A percentile compares a stretch with the other conserved stretches of the same genome.
These are phyloP conservation scores for Karalla daura DNA, from an alignment of 2,797 vertebrate species.

Conservation along the genomic window DNA sequence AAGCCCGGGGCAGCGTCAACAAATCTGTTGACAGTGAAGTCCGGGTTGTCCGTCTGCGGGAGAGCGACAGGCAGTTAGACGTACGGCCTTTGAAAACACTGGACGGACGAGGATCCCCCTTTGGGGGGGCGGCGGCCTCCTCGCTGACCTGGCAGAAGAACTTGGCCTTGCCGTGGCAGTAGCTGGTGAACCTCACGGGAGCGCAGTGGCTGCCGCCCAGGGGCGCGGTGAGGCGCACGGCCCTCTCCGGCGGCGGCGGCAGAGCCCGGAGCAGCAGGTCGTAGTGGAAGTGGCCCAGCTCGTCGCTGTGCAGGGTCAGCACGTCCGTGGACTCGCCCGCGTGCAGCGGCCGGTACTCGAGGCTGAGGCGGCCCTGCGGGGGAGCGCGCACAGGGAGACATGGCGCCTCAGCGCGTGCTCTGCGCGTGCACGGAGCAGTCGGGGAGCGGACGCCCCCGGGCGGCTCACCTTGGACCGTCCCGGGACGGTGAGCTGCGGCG, in stretches of 20 bases:
- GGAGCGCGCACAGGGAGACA: background rate
- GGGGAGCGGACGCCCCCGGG: background rate
- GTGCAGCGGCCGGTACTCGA: conserved; percentile 89
- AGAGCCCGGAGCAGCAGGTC: conserved; percentile 85
- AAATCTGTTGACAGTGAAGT: conserved; percentile 84
- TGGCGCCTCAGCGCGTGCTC: too few species aligned
- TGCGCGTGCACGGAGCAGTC: background rate
- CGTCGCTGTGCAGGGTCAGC: conserved; percentile 82
- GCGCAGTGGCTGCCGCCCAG: conserved; percentile 84
- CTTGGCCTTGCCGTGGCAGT: conserved; percentile 82
- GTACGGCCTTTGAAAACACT: too few species aligned
- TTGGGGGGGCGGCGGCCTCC: too few species aligned
- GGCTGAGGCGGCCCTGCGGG: conserved; percentile 80
- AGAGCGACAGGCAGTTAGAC: too few species aligned
- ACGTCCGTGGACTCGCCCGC: conserved; percentile 76
- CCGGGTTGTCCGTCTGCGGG: conserved; percentile 79
- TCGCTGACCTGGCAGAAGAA: conserved; percentile 85
- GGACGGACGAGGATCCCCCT: too few species aligned
- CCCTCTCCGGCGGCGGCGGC: conserved; percentile 80
- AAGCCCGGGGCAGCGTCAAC: conserved; percentile 69
- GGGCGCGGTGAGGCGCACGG: conserved; percentile 81
- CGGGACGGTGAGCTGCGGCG: conserved; percentile 82
- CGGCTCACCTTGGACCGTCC: conserved; percentile 69
- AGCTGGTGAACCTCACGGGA: conserved; percentile 86
- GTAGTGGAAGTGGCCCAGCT: conserved; percentile 87